Evolutionary conservation across 2,113 vertebrate species (phyloP), one percentile per base, ranked within the genome.

Genomic region (Halichoeres trimaculatus): DNA sequence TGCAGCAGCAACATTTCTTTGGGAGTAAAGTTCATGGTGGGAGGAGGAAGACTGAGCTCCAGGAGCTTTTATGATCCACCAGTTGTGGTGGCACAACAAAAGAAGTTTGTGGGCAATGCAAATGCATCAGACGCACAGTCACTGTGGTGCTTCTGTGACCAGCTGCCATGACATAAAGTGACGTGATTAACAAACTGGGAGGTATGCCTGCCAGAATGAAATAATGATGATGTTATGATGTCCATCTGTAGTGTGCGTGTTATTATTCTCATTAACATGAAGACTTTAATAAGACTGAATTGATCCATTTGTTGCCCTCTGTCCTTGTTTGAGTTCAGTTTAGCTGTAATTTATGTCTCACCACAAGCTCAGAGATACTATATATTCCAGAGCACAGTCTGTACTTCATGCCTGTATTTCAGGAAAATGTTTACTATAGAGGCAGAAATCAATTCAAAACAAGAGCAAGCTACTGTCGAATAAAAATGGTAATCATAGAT

Each of bases 101-200:
- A 40, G 40, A 35, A 38, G 20, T 75, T 58, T 63, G 45, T 58
- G 24, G 38, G 57, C 20, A 69, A 14, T 68, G 45, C 22, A 64
- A 84, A 80, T 63, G n/a, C 22, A 16, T 53, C 24, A 59, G 26
- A 60, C 10, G 10, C 26, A 43, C 60, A 62, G 35, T 79, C 20
- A 38, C 60, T 50, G 30, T 63, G 70, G 24, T 30, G 57, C n/a
- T 36, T 45, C 26, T 69, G 66, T 69, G 68, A 83, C 52, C 74
- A 73, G 74, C 67, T 83, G 76, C 71, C 70, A 74, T 66, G 73
- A 58, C 70, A 70, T 79, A 65, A 76, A 85, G 72, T 66, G 70
- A 82, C 79, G 70, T 54, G 60, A 74, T 68, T 65, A 66, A 80
- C 59, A 71, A 76, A 68, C 19, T 41, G 7, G 24, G 22, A 76